Conservation (phyloP, 2,113 vertebrate species). For the Canis aureus region DNA sequence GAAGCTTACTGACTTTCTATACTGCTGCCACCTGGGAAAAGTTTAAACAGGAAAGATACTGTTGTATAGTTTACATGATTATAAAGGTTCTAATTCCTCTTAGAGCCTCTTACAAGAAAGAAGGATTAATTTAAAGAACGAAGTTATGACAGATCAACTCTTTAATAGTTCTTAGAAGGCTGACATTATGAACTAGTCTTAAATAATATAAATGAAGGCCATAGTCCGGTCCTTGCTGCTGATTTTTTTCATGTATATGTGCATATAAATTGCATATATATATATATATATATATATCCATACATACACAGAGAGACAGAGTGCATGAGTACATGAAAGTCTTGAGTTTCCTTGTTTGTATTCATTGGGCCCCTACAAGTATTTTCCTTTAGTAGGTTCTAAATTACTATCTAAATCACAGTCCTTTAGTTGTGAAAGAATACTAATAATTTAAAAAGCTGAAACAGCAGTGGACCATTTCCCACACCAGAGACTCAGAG, state of each 20-base stretch:
- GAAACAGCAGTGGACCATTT: background rate
- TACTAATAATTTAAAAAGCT: slow-evolving; percentile 24
- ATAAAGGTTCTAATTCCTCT: background rate
- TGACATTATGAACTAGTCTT: background rate
- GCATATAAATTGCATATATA: background rate
- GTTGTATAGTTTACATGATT: background rate
- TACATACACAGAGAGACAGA: background rate
- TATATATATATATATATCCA: no score
- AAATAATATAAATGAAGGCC: slow-evolving; percentile 12
- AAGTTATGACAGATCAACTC: background rate
- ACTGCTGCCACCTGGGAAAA: background rate
- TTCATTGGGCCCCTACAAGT: background rate
- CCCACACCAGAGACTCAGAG: background rate
- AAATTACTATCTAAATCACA: slow-evolving; percentile 32
- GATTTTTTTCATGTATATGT: background rate
- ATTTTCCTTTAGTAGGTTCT: slow-evolving; percentile 41
- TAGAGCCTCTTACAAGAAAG: background rate
- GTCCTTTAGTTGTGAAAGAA: background rate
- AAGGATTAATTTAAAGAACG: slow-evolving; percentile 19
- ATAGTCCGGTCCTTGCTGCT: background rate
- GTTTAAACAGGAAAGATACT: background rate
- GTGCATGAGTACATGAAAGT: background rate
- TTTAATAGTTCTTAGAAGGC: slow-evolving; percentile 16
- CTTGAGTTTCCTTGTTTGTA: background rate
- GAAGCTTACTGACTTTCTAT: background rate